Conservation (phyloP, 2,888 invertebrate genomes). For the Phyllotreta striolata region DNA sequence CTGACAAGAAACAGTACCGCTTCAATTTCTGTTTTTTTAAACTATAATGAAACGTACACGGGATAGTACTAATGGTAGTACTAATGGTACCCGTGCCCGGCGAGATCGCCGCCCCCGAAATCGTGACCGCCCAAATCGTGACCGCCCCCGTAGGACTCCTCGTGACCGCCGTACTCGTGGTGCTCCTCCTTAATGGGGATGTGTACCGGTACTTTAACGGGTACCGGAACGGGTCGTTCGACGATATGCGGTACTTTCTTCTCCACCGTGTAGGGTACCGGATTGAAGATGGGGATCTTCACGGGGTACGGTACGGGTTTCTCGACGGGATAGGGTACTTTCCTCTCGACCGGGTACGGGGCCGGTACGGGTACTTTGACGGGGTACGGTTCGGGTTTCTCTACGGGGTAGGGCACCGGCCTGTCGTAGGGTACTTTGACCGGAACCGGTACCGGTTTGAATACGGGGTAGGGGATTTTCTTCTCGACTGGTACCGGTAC, state of each 20-base stretch:
- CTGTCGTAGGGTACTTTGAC: slow-evolving; percentile 74
- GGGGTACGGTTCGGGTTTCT: slow-evolving; percentile 78
- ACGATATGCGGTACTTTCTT: slow-evolving; percentile 58
- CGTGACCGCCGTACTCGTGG: slow-evolving; percentile 23
- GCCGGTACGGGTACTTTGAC: slow-evolving; percentile 78
- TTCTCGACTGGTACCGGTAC: slow-evolving; percentile 77
- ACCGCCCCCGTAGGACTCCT: slow-evolving; percentile 40
- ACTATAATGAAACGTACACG: neutral
- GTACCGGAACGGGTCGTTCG: slow-evolving; percentile 72
- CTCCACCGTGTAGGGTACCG: slow-evolving; percentile 67
- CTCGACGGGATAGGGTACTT: slow-evolving; percentile 72
- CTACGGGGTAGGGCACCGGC: slow-evolving; percentile 78
- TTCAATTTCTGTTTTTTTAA: neutral
- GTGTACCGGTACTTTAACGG: slow-evolving; percentile 74
- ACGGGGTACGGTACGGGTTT: slow-evolving; percentile 73
- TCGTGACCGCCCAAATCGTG: slow-evolving; percentile 43
- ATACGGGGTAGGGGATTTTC: slow-evolving; percentile 77
- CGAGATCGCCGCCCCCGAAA: slow-evolving; percentile 29
- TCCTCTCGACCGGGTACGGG: slow-evolving; percentile 74
- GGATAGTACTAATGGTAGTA: too few species aligned
- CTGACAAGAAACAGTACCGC: slow-evolving; percentile 47
- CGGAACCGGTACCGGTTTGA: slow-evolving; percentile 75
- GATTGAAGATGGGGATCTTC: slow-evolving; percentile 69
- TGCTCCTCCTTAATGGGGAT: slow-evolving; percentile 62
- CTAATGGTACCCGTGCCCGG: slow-evolving; percentile 42